These are phyloP conservation scores for Barypeithes pellucidus DNA, from an alignment of 2,888 invertebrate genomes.

Conservation along the genomic window DNA sequence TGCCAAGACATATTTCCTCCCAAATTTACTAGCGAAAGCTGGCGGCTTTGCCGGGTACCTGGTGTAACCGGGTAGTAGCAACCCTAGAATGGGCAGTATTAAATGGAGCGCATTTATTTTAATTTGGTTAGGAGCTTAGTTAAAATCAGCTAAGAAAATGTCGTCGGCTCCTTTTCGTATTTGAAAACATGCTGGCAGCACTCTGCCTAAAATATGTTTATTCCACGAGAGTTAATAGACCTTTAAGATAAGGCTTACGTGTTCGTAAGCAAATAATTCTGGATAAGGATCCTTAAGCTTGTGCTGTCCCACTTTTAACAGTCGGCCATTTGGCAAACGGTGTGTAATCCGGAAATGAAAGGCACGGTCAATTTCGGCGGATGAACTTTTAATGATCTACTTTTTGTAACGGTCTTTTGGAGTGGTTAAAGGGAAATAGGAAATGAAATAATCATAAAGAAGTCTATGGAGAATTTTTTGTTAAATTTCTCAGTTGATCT, in stretches of 20 bases:
- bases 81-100: too few relatives aligned
- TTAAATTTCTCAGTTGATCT: neutral
- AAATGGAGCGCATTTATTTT: too few relatives aligned
- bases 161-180: too few relatives aligned
- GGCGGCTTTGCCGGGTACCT: too few relatives aligned
- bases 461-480: slow-evolving; percentile 7
- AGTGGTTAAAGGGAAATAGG: slow-evolving; percentile 1
- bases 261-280: neutral
- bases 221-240: too few relatives aligned
- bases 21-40: too few relatives aligned
- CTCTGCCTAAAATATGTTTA: too few relatives aligned
- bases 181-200: too few relatives aligned
- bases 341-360: slow-evolving; percentile 29
- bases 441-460: slow-evolving; percentile 11
- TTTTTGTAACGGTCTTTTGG: slow-evolving; percentile 11
- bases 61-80: too few relatives aligned
- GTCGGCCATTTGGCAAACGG: slow-evolving; percentile 31
- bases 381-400: slow-evolving; percentile 20
- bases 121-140: too few relatives aligned
- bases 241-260: neutral
- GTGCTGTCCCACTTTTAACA: slow-evolving; percentile 2
- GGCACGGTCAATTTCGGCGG: slow-evolving; percentile 30
- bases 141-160: too few relatives aligned
- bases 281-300: slow-evolving; percentile 1
- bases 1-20: too few relatives aligned